Evolutionary conservation across 2,888 invertebrate genomes (phyloP).

Genomic region (Coleophora flavipennella): DNA sequence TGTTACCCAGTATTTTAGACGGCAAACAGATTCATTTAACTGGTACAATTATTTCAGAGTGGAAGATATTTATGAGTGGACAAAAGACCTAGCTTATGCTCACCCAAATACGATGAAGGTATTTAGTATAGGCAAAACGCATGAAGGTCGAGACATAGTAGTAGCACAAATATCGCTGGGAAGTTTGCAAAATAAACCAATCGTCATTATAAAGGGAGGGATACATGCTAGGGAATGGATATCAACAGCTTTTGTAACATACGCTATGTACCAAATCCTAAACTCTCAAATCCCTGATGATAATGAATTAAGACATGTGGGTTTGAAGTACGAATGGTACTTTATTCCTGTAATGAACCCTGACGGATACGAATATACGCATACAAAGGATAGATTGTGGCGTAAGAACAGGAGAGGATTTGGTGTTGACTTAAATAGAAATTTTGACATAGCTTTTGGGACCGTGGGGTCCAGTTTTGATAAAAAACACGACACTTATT

Average conservation of each 20-base stretch:
- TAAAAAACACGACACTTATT: constrained; percentile 31
- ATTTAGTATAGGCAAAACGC: constrained; percentile 43
- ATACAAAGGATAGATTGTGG: constrained; percentile 75
- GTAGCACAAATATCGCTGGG: constrained; percentile 36
- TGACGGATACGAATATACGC: constrained; percentile 80
- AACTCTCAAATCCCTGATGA: constrained; percentile 39
- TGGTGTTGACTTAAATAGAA: constrained; percentile 77
- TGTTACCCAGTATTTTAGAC: constrained; percentile 38
- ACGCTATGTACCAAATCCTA: constrained; percentile 68
- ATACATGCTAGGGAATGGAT: constrained; percentile 86
- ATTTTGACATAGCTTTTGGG: constrained; percentile 72
- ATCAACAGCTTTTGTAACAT: constrained; percentile 73
- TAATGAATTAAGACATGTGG: constrained; percentile 42
- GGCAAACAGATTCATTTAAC: constrained; percentile 41
- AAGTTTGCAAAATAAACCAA: constrained; percentile 67
- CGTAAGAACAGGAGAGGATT: constrained; percentile 73
- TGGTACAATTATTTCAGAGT: constrained; percentile 74
- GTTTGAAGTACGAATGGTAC: constrained; percentile 75
- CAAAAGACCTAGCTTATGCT: constrained; percentile 50
- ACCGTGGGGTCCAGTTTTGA: constrained; percentile 10
- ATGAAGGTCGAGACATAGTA: constrained; percentile 46
- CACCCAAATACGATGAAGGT: constrained; percentile 53
- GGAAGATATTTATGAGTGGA: constrained; percentile 73
- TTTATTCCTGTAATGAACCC: constrained; percentile 81
- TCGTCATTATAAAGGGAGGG: constrained; percentile 70